Percentiles rank a stretch among this genome's conserved stretches.
Conservation (phyloP, 2,888 invertebrate genomes). For the Troilus luridus region DNA sequence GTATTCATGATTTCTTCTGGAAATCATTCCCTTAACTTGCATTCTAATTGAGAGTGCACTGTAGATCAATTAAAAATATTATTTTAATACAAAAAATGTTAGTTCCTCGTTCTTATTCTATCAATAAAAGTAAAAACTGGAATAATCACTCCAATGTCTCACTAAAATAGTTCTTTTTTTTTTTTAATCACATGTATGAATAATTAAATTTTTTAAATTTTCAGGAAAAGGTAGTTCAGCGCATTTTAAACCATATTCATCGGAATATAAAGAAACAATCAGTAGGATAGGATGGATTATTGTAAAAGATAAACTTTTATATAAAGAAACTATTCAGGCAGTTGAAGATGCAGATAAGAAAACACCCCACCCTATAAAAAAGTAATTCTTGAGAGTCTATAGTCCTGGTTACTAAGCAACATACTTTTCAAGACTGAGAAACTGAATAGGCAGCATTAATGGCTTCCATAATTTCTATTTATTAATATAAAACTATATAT, state of each 20-base stretch:
- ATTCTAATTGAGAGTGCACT: no score
- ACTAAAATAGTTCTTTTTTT: no score
- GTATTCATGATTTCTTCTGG: no score
- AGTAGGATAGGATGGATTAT: slow-evolving; percentile 63
- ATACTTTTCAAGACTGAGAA: neutral
- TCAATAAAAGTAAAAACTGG: no score
- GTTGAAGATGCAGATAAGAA: neutral
- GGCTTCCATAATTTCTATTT: neutral
- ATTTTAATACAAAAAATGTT: no score
- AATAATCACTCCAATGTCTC: no score
- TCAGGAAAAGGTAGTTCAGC: slow-evolving; percentile 48
- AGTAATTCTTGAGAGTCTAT: neutral
- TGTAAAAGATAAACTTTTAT: slow-evolving; percentile 62
- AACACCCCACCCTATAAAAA: neutral
- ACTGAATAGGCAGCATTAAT: neutral
- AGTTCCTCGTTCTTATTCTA: no score
- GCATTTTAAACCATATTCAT: slow-evolving; percentile 60
- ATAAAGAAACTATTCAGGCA: slow-evolving; percentile 32
- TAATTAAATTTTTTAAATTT: slow-evolving; percentile 29
- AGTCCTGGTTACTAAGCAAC: neutral
- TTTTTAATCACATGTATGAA: no score
- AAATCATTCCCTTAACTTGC: no score
- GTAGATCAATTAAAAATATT: no score
- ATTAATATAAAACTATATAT: neutral
- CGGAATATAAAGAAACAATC: slow-evolving; percentile 65